phyloP scores from a whole-genome alignment of 2,797 vertebrate species.

The Alectoris magna region DNA sequence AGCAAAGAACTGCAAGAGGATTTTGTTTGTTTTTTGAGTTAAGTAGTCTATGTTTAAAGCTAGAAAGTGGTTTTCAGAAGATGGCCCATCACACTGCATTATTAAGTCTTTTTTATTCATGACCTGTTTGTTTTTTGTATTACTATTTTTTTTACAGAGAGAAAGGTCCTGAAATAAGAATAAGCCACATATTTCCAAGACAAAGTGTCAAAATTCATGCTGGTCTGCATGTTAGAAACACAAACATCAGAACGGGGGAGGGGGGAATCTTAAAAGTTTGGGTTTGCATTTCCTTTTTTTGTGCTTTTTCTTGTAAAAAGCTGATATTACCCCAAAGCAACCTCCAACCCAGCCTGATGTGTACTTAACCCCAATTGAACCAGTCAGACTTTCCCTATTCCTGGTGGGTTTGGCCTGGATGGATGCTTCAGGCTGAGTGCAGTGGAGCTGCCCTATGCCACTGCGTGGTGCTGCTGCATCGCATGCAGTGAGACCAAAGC shows the following conservation, averaged over 20 bases:
- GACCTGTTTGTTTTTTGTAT: accelerated
- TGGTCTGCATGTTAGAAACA: not conserved
- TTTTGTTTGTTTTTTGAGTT: not conserved
- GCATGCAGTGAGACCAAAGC: not conserved
- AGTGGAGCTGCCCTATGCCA: not conserved
- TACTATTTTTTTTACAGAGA: accelerated
- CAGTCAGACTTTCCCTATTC: accelerated
- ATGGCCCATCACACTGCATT: accelerated
- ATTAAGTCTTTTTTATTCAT: not conserved
- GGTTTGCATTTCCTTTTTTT: accelerated
- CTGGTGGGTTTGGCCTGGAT: not conserved
- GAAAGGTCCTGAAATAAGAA: not conserved
- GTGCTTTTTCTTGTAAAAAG: not conserved
- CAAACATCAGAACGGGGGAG: accelerated
- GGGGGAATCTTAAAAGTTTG: not conserved
- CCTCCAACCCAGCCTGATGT: accelerated
- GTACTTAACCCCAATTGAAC: accelerated
- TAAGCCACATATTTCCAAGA: not conserved
- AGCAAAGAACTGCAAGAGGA: not conserved
- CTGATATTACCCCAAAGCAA: too few relatives aligned
- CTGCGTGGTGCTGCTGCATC: conserved; percentile 51
- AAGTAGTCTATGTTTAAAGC: accelerated
- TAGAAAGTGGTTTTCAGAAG: not conserved
- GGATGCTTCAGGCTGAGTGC: not conserved
- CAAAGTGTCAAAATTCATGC: not conserved